Evolutionary conservation across 2,113 vertebrate species (phyloP), one percentile per base, ranked within the genome.

Genomic region (Bagarius yarrelli): DNA sequence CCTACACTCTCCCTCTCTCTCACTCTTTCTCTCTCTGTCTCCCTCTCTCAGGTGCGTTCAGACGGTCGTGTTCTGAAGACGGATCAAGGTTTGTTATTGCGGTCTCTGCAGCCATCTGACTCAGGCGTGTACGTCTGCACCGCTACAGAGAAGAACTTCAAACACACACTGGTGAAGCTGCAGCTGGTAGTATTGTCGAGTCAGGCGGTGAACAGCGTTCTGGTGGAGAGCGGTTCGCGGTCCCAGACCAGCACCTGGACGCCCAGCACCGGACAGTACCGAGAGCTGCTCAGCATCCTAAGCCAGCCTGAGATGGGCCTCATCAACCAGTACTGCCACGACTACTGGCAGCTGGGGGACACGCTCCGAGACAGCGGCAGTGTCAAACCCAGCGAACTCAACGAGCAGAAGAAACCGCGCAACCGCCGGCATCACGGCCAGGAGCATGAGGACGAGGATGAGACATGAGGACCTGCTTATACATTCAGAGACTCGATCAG

Each of bases 291-390:
- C 80, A 97, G 96, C 94, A 96, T 99, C 87, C 95, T 99, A 85
- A 95, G 93, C 89, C 97, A 98, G 86, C 96, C 96, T 0, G 96
- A 98, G 93, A 96, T 97, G 96, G 96, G 94, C 91, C 96, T 98
- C 84, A 96, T 98, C 91, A 97, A 98, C 90, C 96, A 98, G 91
- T 98, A 99, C 94, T 99, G 97, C 93, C 96, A 98, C 91, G 97
- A 96, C 89, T 98, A 98, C 92, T 97, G 97, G 96, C 94, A 95
- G 86, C 95, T 95, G 1, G 93, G 91, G 40, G 96, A 98, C 88
- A 91, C 93, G 0, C 90, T 93, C 78, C 90, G 92, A 40, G 93
- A 92, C 18, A 89, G 92, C 47, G 93, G 93, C n/a, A 90, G 94
- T 86, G 91, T 95, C 85, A 94, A 91, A 87, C 87, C 87, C 85